A percentile compares a stretch with the other conserved stretches of the same genome.
phyloP scores from a whole-genome alignment of 2,113 vertebrate species.

The Phaethornis superciliosus region DNA sequence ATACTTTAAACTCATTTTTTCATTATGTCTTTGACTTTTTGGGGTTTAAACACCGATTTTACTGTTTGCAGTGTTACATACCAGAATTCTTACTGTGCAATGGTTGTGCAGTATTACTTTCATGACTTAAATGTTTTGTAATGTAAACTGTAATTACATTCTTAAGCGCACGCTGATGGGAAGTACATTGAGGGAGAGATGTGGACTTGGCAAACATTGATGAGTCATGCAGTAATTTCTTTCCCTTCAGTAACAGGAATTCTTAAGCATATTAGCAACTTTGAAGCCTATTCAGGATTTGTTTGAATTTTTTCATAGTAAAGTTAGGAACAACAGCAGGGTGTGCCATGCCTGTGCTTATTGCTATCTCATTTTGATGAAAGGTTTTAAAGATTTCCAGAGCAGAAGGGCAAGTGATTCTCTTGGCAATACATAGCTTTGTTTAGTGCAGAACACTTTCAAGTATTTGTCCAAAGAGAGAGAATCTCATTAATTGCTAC shows the following conservation, averaged over 20 bases:
- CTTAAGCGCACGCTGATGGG: not conserved
- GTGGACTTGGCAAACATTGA: not conserved
- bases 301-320: not conserved
- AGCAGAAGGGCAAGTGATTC: not conserved
- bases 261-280: not conserved
- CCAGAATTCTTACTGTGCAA: rapidly evolving
- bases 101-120: not conserved
- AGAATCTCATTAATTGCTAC: not conserved
- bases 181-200: not conserved
- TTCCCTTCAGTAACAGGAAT: not conserved
- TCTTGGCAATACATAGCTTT: not conserved
- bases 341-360: not conserved
- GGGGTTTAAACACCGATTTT: not conserved
- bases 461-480: not conserved
- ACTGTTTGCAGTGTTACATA: not conserved
- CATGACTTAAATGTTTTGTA: not conserved
- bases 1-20: not conserved
- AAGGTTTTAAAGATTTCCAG: not conserved
- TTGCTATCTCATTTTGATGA: not conserved
- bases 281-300: not conserved
- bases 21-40: not conserved
- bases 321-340: not conserved
- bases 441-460: not conserved
- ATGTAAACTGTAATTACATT: not conserved
- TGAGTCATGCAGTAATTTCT: not conserved